Base-by-base conservation (phyloP, 2,797 vertebrate species). In the Sebastes jordani region DNA sequence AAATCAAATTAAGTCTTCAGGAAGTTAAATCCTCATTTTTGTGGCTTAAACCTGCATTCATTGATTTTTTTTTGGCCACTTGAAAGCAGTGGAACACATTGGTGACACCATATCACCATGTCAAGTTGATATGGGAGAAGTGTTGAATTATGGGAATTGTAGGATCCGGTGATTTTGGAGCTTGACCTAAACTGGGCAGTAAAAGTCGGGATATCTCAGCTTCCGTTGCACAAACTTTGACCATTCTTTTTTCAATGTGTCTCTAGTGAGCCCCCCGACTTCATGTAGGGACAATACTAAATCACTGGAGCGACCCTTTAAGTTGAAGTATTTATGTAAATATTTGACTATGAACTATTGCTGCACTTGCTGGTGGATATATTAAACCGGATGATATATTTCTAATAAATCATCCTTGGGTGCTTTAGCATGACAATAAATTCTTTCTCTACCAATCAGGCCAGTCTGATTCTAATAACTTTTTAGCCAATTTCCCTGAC, bases 401-500 rank as follows among this genome's bases (percentile, higher is more conserved):
- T 61, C 46, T 14, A 22, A 4, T 46, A 55, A 36, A 76, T 69
- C 13, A 38, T 38, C 11, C 16, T 27, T 58, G 13, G 56, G 14
- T 13, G 36, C 36, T 38, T 13, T 5, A 38, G 36, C 36, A 38
- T 38, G 36, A 38, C 36, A 38, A 38, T 11, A 38, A 14, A 38
- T 38, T 38, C 11, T 38, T 38, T 38, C 36, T 38, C 36, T 38
- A 38, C 36, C 36, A 38, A 38, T 38, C 42, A 67, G 58, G 22
- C 27, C 16, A 20, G 25, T 67, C 67, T 13, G 20, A 74, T 74
- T 86, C 55, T 78, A 76, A 84, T 59, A 80, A 81, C 5, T 14
- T 83, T 75, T 83, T 54, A 80, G 56, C 52, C 32, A 65, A n/a
- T 83, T 73, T 81, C 81, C 77, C 69, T 80, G 76, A 86, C 78